Evolutionary conservation across 2,888 invertebrate genomes (phyloP).

Genomic region (Nemurella pictetii): DNA sequence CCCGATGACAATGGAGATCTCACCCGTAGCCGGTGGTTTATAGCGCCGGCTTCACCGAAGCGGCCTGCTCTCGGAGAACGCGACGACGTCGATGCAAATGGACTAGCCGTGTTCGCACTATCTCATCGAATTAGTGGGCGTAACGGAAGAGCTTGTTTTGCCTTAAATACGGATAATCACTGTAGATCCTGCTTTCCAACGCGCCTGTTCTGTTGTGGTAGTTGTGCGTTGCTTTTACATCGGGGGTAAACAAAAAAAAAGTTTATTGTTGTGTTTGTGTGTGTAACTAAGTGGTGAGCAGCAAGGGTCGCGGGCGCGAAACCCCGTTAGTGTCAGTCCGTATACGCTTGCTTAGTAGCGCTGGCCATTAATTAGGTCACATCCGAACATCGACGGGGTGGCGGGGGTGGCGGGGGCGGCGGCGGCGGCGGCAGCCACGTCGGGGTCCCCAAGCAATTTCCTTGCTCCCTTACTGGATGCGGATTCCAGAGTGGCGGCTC

Average conservation of each 20-base stretch:
- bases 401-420: background rate
- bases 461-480: background rate
- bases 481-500: background rate
- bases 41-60: background rate
- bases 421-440: background rate
- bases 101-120: background rate
- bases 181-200: background rate
- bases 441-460: background rate
- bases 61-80: background rate
- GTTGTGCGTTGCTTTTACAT: background rate
- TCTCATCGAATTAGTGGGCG: background rate
- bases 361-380: background rate
- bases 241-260: background rate
- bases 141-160: background rate
- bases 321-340: background rate
- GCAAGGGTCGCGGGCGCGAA: background rate
- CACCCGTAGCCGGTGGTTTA: background rate
- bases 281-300: background rate
- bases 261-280: background rate
- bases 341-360: background rate
- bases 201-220: background rate
- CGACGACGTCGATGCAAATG: background rate
- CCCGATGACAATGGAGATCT: background rate
- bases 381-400: background rate
- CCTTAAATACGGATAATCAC: background rate